Percentiles rank a stretch among this genome's conserved stretches.
These are phyloP conservation scores for Flabesymbios commensalis DNA, from an alignment of 2,888 invertebrate genomes.

Conservation along the genomic window DNA sequence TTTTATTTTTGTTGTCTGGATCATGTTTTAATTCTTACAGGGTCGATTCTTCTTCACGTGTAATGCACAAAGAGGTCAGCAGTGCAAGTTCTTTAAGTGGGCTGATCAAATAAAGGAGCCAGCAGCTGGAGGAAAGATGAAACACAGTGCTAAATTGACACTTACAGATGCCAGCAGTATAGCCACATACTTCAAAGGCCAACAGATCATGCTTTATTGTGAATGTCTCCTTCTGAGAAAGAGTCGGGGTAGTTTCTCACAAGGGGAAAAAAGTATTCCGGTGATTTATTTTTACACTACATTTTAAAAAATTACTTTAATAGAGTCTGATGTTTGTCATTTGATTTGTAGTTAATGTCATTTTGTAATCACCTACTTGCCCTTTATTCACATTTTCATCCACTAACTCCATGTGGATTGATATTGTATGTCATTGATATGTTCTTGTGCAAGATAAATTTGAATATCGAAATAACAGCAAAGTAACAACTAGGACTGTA, in stretches of 20 bases:
- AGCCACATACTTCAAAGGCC: conserved; percentile 40
- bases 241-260: conserved; percentile 29
- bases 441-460: too few relatives aligned
- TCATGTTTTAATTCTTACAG: conserved; percentile 10
- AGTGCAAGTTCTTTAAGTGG: conserved; percentile 56
- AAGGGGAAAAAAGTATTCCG: neutral
- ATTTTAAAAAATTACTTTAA: too few relatives aligned
- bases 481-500: too few relatives aligned
- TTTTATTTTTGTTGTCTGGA: neutral
- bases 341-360: too few relatives aligned
- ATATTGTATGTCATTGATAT: too few relatives aligned
- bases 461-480: too few relatives aligned
- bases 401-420: too few relatives aligned
- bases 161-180: conserved; percentile 38
- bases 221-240: conserved; percentile 41
- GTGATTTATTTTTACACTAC: too few relatives aligned
- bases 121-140: neutral
- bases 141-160: conserved; percentile 10
- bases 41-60: conserved; percentile 51
- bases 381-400: too few relatives aligned
- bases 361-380: too few relatives aligned
- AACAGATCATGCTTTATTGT: conserved; percentile 43
- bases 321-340: too few relatives aligned
- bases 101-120: conserved; percentile 39
- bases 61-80: conserved; percentile 37